phyloP scores from a whole-genome alignment of 1,140 invertebrate species.

The Mesaphorura yosii region DNA sequence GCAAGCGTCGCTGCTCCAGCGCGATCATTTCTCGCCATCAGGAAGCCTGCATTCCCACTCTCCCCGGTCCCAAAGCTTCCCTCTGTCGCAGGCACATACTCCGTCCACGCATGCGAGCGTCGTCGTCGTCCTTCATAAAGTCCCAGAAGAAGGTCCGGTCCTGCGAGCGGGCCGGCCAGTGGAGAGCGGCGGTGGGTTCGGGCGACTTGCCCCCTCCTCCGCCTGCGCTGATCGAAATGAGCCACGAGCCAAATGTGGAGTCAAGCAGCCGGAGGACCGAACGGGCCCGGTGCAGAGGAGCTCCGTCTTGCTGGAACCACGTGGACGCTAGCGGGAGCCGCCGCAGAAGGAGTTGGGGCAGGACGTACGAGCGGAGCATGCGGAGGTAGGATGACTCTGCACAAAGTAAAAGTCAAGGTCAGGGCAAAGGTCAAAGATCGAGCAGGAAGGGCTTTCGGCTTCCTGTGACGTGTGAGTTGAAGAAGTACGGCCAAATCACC shows the following conservation, averaged over 20 bases:
- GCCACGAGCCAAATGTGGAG: slow-evolving; percentile 10
- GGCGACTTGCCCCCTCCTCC: too few relatives aligned
- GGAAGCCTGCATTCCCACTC: too few relatives aligned
- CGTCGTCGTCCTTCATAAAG: slow-evolving; percentile 20
- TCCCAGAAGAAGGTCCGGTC: slow-evolving; percentile 28
- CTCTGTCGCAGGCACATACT: too few relatives aligned
- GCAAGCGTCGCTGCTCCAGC: too few relatives aligned
- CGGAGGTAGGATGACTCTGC: slow-evolving; percentile 19
- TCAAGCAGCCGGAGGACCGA: slow-evolving; percentile 9
- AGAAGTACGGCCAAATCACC: slow-evolving; percentile 28
- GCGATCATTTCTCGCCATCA: too few relatives aligned
- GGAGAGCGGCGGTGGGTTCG: slow-evolving; percentile 20
- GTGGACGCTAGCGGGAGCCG: slow-evolving; percentile 4
- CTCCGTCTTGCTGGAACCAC: slow-evolving; percentile 30
- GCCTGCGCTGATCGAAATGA: slow-evolving; percentile 22
- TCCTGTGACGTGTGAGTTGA: slow-evolving; percentile 30
- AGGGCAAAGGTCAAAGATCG: too few relatives aligned
- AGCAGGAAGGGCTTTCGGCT: too few relatives aligned
- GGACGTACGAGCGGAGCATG: slow-evolving; percentile 22
- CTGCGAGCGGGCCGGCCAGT: slow-evolving; percentile 25
- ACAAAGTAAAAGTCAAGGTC: too few relatives aligned
- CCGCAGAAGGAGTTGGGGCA: slow-evolving; percentile 15
- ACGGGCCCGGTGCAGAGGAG: slow-evolving; percentile 15
- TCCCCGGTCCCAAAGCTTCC: too few relatives aligned
- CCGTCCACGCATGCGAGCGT: too few relatives aligned